Conservation (phyloP, 2,797 vertebrate genomes). For the Lacerta agilis region DNA sequence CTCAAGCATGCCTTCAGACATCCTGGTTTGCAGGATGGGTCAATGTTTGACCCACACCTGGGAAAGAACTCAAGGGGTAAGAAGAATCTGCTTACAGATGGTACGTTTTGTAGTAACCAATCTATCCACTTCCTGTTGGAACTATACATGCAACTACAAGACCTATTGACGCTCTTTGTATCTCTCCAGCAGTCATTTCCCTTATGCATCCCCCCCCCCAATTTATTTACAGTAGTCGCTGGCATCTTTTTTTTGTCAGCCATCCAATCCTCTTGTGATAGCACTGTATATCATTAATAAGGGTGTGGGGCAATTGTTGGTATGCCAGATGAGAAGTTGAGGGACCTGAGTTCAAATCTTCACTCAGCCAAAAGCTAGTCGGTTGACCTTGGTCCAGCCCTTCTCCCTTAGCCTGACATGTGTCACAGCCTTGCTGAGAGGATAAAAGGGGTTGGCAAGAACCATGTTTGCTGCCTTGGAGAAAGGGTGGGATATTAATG, state of each 20-base stretch:
- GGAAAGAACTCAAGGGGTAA: slow-evolving; percentile 18
- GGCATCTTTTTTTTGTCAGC: background rate
- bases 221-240: background rate
- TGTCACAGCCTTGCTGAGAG: background rate
- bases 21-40: slow-evolving; percentile 24
- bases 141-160: background rate
- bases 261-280: background rate
- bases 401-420: background rate
- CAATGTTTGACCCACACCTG: slow-evolving; percentile 34
- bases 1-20: slow-evolving; percentile 58
- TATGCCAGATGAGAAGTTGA: background rate
- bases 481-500: background rate
- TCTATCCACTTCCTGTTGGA: slow-evolving; percentile 3
- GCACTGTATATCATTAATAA: background rate
- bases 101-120: background rate
- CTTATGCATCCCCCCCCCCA: background rate
- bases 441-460: background rate
- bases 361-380: background rate
- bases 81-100: slow-evolving; percentile 4
- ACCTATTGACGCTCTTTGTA: background rate
- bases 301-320: no score
- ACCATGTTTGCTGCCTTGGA: background rate
- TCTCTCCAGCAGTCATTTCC: background rate
- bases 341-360: background rate
- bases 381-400: background rate